Base-by-base conservation (phyloP, 2,797 vertebrate species). In the Parauchenoglanis ngamensis region DNA sequence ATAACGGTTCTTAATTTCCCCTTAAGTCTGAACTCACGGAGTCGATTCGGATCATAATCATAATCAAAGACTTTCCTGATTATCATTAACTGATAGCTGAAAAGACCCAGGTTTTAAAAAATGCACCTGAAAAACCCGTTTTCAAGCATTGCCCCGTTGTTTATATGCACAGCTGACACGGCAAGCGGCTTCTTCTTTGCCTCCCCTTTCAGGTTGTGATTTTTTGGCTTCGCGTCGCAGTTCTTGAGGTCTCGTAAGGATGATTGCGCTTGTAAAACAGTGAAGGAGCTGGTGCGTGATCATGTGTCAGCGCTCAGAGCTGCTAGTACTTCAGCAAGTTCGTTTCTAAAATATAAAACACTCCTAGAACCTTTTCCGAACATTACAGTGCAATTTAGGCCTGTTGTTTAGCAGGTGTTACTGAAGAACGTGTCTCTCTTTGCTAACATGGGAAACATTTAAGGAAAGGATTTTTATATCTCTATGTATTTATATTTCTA, bases 401-500 rank as follows among this genome's bases (percentile, higher is more conserved):
- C 92, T 91, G 90, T 31, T 88, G 7, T 84, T 84, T 83, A 85
- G 35, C 87, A 85, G 82, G 84, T 89, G 87, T 83, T 83, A 88
- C 68, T 80, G 93, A 89, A 89, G 86, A 81, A 23, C 85, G 90
- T 4, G 81, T 92, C 88, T 92, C 89, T 89, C 87, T 91, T 57
- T 86, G 90, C 87, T 87, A 46, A 90, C 89, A 90, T 19, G 68
- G 90, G 92, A 93, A 94, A 95, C 93, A 93, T 89, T 94, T 89
- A 91, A 40, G 40, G 91, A 95, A 95, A 92, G 91, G 88, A 92
- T 93, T 93, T 75, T 92, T 54, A 67, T 57, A 90, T 90, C 73
- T 91, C 96, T 96, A 94, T 94, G 95, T 93, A 95, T 94, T 95
- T 94, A 95, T 94, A 95, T 95, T 95, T 95, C 94, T 95, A 96